These are phyloP conservation scores for Damaliscus lunatus DNA, from an alignment of 2,113 vertebrate species.

Conservation along the genomic window DNA sequence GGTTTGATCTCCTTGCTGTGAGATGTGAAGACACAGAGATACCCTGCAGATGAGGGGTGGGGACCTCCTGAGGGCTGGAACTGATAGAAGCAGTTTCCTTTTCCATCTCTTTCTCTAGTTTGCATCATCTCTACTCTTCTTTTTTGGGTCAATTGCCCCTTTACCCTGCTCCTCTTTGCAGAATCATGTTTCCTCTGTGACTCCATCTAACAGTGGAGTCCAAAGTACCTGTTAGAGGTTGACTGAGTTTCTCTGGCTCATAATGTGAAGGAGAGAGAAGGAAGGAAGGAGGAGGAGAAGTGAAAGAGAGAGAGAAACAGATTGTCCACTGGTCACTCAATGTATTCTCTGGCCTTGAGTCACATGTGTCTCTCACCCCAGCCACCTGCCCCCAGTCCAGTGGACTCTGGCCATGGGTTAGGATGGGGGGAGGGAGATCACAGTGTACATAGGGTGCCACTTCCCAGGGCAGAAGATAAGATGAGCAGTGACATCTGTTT, in stretches of 20 bases:
- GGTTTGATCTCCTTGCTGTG: neutral
- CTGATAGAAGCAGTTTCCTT: neutral
- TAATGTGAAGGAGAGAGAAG: neutral
- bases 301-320: neutral
- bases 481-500: neutral
- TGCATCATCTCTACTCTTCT: neutral
- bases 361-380: too few relatives aligned
- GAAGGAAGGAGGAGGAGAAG: neutral
- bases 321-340: neutral
- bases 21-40: neutral
- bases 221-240: neutral
- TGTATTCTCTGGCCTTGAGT: neutral
- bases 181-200: neutral
- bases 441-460: neutral
- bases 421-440: too few relatives aligned
- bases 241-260: neutral
- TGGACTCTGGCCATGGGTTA: neutral
- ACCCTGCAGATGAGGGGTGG: neutral
- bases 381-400: too few relatives aligned
- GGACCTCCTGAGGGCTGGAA: neutral
- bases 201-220: neutral
- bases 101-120: neutral
- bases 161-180: neutral
- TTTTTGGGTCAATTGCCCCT: neutral
- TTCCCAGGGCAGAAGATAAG: neutral